Conservation (phyloP, 1,140 invertebrate genomes). For the Scylla paramamosain region DNA sequence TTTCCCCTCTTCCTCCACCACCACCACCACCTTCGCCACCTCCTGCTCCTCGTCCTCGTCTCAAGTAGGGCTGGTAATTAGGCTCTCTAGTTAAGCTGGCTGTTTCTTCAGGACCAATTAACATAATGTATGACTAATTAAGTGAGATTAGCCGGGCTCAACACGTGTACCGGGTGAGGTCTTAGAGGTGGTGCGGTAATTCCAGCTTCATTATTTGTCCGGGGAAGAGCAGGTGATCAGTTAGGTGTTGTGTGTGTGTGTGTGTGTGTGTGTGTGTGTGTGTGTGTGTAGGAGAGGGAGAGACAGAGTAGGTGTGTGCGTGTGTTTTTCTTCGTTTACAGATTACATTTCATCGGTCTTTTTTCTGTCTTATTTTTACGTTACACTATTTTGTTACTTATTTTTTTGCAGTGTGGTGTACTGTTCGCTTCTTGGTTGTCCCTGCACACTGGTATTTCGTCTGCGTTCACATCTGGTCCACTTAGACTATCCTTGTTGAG, state of each 20-base stretch:
- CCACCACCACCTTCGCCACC: background rate
- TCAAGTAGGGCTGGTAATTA: constrained; percentile 64
- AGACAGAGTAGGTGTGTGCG: no score
- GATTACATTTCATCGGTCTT: background rate
- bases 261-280: no score
- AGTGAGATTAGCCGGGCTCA: constrained; percentile 62
- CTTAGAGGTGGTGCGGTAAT: background rate
- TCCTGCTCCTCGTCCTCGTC: background rate
- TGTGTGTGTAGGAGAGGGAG: no score
- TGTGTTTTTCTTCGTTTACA: background rate
- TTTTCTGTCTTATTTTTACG: background rate
- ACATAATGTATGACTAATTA: constrained; percentile 77
- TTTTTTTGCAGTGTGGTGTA: background rate
- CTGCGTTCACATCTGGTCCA: no score
- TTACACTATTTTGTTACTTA: background rate
- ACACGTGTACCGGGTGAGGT: constrained; percentile 33
- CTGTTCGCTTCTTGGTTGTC: no score
- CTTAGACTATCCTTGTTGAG: background rate
- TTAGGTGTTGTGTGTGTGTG: background rate
- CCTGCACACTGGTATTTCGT: no score
- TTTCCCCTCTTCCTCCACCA: background rate
- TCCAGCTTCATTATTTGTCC: background rate
- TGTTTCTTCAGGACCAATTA: constrained; percentile 75
- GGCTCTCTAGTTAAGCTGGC: constrained; percentile 66
- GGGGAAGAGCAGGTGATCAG: background rate